Conservation (phyloP, 2,888 invertebrate genomes). For the Xanthia togata region DNA sequence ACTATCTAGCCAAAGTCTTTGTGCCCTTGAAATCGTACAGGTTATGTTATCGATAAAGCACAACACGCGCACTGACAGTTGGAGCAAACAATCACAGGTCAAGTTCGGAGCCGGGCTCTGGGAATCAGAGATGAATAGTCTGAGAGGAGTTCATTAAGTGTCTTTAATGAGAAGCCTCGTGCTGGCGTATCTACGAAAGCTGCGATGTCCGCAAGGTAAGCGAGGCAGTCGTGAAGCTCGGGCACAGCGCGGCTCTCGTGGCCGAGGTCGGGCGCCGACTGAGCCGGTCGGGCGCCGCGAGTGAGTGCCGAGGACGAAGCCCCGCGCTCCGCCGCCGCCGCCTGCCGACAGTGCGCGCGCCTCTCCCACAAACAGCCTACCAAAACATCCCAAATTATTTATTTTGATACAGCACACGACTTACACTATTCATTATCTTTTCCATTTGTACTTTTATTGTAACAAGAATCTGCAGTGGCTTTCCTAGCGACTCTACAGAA, state of each 20-base stretch:
- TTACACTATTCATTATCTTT: constrained; percentile 33
- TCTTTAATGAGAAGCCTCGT: constrained; percentile 67
- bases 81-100: constrained; percentile 87
- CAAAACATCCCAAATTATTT: constrained; percentile 75
- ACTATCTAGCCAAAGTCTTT: constrained; percentile 78
- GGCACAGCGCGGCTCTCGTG: constrained; percentile 71
- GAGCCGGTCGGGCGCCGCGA: constrained; percentile 84
- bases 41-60: constrained; percentile 90
- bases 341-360: constrained; percentile 84
- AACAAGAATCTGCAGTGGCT: neutral
- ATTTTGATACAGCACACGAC: constrained; percentile 71
- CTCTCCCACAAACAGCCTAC: constrained; percentile 74
- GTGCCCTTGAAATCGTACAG: constrained; percentile 89
- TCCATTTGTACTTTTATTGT: constrained; percentile 7
- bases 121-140: constrained; percentile 72
- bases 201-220: constrained; percentile 79
- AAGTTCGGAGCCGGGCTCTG: constrained; percentile 83
- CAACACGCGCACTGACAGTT: constrained; percentile 90
- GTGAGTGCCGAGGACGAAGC: constrained; percentile 77
- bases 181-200: constrained; percentile 72
- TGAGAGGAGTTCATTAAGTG: constrained; percentile 73
- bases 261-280: constrained; percentile 83
- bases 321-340: constrained; percentile 80
- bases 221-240: constrained; percentile 76
- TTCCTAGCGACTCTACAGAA: constrained; percentile 1